Percentiles rank a stretch among this genome's conserved stretches.
phyloP scores from a whole-genome alignment of 2,888 invertebrate genomes.

The Anticlea derivata region DNA sequence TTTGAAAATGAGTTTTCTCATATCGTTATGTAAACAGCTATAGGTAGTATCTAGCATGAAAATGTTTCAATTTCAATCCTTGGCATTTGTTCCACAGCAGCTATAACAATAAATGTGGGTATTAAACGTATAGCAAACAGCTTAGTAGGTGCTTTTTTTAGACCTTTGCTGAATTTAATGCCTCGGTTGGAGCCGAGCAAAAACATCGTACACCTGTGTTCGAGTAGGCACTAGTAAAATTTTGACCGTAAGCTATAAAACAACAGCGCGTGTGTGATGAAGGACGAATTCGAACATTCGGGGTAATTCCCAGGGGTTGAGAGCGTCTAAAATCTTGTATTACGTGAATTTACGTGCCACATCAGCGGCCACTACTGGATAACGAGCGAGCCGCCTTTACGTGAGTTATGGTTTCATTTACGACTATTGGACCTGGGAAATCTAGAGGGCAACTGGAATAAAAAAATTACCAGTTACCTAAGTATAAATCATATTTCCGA shows the following conservation, averaged over 20 bases:
- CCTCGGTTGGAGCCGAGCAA: conserved; percentile 9
- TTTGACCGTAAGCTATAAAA: conserved; percentile 63
- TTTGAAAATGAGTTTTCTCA: conserved; percentile 31
- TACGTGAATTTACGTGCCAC: conserved; percentile 70
- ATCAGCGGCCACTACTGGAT: conserved; percentile 66
- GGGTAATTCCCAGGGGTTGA: conserved; percentile 61
- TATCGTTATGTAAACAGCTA: conserved; percentile 5
- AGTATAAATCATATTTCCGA: conserved; percentile 20
- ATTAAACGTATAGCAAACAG: too few relatives aligned
- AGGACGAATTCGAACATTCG: conserved; percentile 65
- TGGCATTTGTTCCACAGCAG: not conserved
- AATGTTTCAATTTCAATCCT: conserved; percentile 1
- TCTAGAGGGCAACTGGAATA: conserved; percentile 30
- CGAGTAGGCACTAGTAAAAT: conserved; percentile 44
- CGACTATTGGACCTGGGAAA: conserved; percentile 51
- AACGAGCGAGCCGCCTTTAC: conserved; percentile 62
- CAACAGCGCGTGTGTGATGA: conserved; percentile 61
- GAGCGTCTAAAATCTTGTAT: conserved; percentile 64
- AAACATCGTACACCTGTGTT: conserved; percentile 51
- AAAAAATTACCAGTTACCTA: too few relatives aligned
- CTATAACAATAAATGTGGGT: too few relatives aligned
- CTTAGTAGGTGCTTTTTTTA: conserved; percentile 2
- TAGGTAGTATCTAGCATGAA: not conserved
- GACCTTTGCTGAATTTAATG: conserved; percentile 16
- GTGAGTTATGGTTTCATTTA: conserved; percentile 66